Base-by-base conservation (phyloP, 2,797 vertebrate species). In the Lagorchestes hirsutus region DNA sequence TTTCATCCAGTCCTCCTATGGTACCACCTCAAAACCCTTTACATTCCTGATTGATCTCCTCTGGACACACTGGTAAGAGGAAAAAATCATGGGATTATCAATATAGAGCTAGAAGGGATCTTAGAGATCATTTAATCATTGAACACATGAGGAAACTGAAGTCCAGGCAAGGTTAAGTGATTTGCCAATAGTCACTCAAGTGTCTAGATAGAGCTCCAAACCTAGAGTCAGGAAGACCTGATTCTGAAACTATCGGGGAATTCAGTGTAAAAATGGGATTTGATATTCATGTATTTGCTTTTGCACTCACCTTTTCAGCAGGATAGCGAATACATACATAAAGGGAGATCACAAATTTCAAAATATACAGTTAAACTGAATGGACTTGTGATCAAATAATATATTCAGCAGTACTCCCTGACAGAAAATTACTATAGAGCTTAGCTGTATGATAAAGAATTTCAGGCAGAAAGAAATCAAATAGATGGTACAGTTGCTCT, bases 371-470 rank as follows among this genome's bases (percentile, higher is more conserved):
- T 28, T 95, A 58, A 27, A 95, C 5, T 74, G 55, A 97, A 55
- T 59, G 6, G 93, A 94, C 58, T 97, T 54, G 91, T 40, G 12
- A 55, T 90, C 50, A 95, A 62, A 57, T 46, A 95, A 54, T 82
- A 46, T 2, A 82, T 34, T 90, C 29, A 93, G 62, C 59, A 95
- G 90, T 91, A 93, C 27, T 95, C 74, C 91, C 87, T 27, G 62
- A 2, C 28, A 87, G 58, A 50, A 94, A 94, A 96, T 93, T 91
- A 95, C 34, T 82, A 95, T 22, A 91, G 40, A 90, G 74, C 18
- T 96, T 93, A 57, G 92, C 46, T 55, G 14, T 93, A 92, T 87
- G 54, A 96, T 52, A 95, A 97, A 91, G 31, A 90, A 12, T 74
- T 22, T 46, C 92, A 92, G 67, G 18, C 94, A 46, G 6, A 40